Evolutionary conservation across 2,113 vertebrate genomes (phyloP), one percentile per base, ranked within the genome.

Genomic region (Toxotes jaculatrix): DNA sequence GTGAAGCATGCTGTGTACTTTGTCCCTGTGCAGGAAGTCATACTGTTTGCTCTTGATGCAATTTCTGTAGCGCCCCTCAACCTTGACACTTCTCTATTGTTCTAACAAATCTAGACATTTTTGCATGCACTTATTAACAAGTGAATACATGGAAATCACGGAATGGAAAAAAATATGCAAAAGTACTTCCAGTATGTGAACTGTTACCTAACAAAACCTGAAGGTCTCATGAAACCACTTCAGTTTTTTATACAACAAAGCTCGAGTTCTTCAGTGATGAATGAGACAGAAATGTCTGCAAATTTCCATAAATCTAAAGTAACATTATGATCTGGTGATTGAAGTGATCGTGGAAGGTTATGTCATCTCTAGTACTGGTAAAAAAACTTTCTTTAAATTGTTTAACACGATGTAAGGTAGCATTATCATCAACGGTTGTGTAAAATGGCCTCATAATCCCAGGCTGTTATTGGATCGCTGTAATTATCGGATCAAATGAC

Each of bases 11-110:
- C 80, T 86, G 92, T 71, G 84, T 62, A 62, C 71, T 83, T 87
- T 92, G 87, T 91, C 85, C 83, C 82, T 56, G 61, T 79, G 83
- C 60, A 80, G 88, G 77, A 88, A 74, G 67, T 76, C 85, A 53
- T 53, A 84, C 68, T 81, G 91, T 94, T 93, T 92, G 92, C 88
- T 89, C 93, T 94, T 91, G 84, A 84, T 89, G 72, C 70, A 56
- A 87, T 17, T 10, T 66, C 14, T 57, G 43, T n/a, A 43, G 47
- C 42, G 56, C 47, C 65, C 40, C 23, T 75, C 49, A 66, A 17
- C 79, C 60, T 74, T 60, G 62, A 55, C 59, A 71, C 38, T 8
- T 32, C 65, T 40, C 31, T n/a, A 10, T 49, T 4, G n/a, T 3
- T 53, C 47, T 59, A 4, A 38, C 31, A 21, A 53, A 66, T 76